Conservation (phyloP, 2,797 vertebrate species). For the Eutrigla gurnardus region DNA sequence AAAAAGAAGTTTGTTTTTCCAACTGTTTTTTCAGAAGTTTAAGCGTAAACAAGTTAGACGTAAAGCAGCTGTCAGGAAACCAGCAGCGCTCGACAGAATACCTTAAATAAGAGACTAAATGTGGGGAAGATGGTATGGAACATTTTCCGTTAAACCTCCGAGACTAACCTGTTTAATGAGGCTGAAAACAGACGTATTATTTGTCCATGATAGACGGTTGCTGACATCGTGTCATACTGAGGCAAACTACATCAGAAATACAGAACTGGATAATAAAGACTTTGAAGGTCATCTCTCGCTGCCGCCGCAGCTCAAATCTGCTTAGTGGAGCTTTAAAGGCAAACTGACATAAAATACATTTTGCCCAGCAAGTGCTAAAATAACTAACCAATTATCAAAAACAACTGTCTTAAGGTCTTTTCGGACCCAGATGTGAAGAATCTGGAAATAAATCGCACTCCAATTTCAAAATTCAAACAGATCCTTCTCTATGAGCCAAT, state of each 20-base stretch:
- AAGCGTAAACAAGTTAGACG: constrained; percentile 16
- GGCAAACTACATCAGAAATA: background rate
- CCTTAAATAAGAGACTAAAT: background rate
- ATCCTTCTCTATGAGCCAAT: too few relatives aligned
- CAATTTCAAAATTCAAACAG: too few relatives aligned
- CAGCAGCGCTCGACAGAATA: background rate
- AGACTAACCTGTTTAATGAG: constrained; percentile 3
- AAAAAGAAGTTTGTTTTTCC: constrained; percentile 5
- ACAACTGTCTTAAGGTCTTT: too few relatives aligned
- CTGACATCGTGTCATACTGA: background rate
- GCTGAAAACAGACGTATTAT: constrained; percentile 4
- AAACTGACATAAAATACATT: background rate
- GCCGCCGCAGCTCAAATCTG: background rate
- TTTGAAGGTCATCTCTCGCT: too few relatives aligned
- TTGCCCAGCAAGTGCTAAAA: too few relatives aligned
- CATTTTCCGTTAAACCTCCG: background rate
- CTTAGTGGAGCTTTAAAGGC: background rate
- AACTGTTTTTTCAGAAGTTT: background rate
- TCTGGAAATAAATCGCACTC: too few relatives aligned
- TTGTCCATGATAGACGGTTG: background rate
- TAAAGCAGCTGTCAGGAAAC: constrained; percentile 10
- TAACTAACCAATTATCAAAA: too few relatives aligned
- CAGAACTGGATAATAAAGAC: background rate
- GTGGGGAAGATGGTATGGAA: background rate
- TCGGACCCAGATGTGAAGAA: too few relatives aligned